Evolutionary conservation across 2,113 vertebrate species (phyloP).

Genomic region (Erythrocebus patas): DNA sequence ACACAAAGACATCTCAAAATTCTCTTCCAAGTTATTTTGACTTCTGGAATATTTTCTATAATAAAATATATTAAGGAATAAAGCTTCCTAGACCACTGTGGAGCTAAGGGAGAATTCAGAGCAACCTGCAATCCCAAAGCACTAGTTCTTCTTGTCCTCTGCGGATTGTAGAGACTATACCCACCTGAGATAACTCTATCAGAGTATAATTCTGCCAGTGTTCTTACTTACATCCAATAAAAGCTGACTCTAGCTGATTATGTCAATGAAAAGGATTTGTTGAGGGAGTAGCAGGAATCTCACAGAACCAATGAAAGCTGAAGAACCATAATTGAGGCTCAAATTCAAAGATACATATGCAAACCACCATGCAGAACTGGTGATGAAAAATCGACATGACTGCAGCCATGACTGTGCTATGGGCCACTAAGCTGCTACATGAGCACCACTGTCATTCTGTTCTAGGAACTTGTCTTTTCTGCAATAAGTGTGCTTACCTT

Average conservation of each 20-base stretch:
- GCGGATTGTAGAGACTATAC: neutral
- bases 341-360: neutral
- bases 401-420: neutral
- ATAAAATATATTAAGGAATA: neutral
- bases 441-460: neutral
- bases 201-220: neutral
- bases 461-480: neutral
- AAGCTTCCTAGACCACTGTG: neutral
- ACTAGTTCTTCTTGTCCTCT: neutral
- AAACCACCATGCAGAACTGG: neutral
- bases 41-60: neutral
- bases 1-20: neutral
- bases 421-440: neutral
- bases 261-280: neutral
- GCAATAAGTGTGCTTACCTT: neutral
- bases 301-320: neutral
- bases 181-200: neutral
- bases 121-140: neutral
- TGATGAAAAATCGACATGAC: neutral
- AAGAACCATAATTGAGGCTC: neutral
- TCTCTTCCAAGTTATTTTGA: neutral
- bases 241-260: neutral
- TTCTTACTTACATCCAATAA: neutral
- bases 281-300: neutral
- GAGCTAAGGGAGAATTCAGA: neutral